These are phyloP conservation scores for Coregonus clupeaformis DNA, from an alignment of 2,113 vertebrate species.

Conservation along the genomic window DNA sequence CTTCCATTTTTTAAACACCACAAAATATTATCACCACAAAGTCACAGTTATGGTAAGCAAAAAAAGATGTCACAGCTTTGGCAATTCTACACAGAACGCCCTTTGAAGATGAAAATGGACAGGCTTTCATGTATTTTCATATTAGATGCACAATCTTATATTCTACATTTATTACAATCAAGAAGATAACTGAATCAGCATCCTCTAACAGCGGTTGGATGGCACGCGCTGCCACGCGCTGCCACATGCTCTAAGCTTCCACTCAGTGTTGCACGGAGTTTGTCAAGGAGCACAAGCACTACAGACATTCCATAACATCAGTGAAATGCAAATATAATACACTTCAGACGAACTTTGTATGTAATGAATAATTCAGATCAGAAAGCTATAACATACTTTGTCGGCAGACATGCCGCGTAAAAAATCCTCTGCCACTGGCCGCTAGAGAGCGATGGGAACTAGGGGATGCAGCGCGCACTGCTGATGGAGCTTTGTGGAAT, in stretches of 20 bases:
- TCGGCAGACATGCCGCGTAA: too few species aligned
- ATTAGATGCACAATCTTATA: too few species aligned
- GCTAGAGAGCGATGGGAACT: constrained; percentile 66
- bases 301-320: background rate
- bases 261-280: background rate
- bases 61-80: background rate
- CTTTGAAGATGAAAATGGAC: too few species aligned
- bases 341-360: background rate
- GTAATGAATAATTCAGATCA: background rate
- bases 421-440: background rate
- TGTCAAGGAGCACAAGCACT: background rate
- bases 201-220: too few species aligned
- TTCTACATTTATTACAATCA: background rate
- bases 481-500: background rate
- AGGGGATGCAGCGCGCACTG: constrained; percentile 18
- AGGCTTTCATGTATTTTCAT: background rate
- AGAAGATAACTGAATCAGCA: background rate
- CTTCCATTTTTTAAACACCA: too few species aligned
- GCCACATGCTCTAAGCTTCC: too few species aligned
- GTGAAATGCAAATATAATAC: background rate
- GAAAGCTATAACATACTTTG: too few species aligned
- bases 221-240: too few species aligned
- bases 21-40: background rate
- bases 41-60: background rate
- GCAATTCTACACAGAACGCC: too few species aligned